Conservation (phyloP, 2,888 invertebrate genomes). For the Pyrochroa serraticornis region DNA sequence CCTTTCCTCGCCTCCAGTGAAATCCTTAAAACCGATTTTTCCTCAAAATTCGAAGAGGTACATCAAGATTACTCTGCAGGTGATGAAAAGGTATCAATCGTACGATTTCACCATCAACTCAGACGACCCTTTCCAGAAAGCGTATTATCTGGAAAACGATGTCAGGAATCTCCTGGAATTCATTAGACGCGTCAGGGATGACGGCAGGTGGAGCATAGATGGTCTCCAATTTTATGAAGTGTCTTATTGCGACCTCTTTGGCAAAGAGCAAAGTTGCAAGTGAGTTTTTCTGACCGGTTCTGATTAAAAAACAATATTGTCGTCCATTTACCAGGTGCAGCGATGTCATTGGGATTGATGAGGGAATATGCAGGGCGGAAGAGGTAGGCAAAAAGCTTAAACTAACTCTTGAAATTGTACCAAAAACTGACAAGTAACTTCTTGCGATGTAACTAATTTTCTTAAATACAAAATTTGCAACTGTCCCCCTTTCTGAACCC, state of each 20-base stretch:
- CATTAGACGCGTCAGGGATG: constrained; percentile 56
- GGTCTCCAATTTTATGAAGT: constrained; percentile 59
- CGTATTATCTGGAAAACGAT: constrained; percentile 52
- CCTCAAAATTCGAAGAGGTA: constrained; percentile 6
- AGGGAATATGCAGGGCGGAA: constrained; percentile 1
- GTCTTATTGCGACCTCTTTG: constrained; percentile 52
- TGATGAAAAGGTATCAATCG: constrained; percentile 54
- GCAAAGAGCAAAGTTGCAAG: constrained; percentile 22
- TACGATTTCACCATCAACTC: constrained; percentile 46
- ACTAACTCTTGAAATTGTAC: constrained; percentile 20
- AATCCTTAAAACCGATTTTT: constrained; percentile 14
- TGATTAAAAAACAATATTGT: neutral
- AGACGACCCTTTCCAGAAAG: constrained; percentile 50
- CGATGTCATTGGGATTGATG: neutral
- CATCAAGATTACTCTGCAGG: constrained; percentile 43
- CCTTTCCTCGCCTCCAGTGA: constrained; percentile 36
- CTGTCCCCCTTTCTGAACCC: neutral
- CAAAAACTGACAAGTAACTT: neutral
- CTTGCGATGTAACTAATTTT: neutral
- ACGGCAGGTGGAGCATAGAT: constrained; percentile 54
- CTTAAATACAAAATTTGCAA: neutral
- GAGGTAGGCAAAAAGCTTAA: constrained; percentile 25
- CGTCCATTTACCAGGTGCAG: constrained; percentile 3
- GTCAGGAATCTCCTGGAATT: constrained; percentile 58
- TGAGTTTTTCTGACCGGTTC: neutral